Evolutionary conservation across 2,888 invertebrate species (phyloP).

Genomic region (Cephus spinipes): DNA sequence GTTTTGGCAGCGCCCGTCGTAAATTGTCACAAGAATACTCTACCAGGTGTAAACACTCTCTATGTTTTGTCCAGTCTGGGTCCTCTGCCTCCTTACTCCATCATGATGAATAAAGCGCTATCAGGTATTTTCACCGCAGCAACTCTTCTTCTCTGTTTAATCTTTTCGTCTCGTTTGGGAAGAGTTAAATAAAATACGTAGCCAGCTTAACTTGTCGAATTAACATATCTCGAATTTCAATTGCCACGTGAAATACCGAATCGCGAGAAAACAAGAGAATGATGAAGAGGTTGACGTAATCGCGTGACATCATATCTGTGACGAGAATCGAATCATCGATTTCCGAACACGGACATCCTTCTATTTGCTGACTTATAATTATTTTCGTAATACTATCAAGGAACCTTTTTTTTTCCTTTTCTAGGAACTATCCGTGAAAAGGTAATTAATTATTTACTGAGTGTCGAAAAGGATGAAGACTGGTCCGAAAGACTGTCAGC

Average conservation of each 20-base stretch:
- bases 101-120: constrained; percentile 72
- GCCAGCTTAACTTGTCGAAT: neutral
- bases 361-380: too few species aligned
- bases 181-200: too few species aligned
- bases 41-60: constrained; percentile 47
- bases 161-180: too few species aligned
- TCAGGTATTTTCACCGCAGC: constrained; percentile 65
- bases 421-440: constrained; percentile 28
- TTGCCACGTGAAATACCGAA: neutral
- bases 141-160: neutral
- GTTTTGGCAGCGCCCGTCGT: constrained; percentile 55
- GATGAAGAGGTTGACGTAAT: neutral
- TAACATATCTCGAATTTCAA: neutral
- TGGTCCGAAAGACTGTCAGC: constrained; percentile 49
- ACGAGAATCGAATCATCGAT: neutral
- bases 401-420: constrained; percentile 11
- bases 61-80: constrained; percentile 73
- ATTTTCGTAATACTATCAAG: too few species aligned
- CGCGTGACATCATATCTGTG: constrained; percentile 1
- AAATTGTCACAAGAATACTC: constrained; percentile 39
- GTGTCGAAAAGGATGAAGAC: constrained; percentile 33
- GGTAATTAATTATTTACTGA: constrained; percentile 46
- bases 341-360: too few species aligned
- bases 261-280: neutral
- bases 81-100: constrained; percentile 75